Conservation (phyloP, 2,113 vertebrate genomes). For the Trogon surrucura region DNA sequence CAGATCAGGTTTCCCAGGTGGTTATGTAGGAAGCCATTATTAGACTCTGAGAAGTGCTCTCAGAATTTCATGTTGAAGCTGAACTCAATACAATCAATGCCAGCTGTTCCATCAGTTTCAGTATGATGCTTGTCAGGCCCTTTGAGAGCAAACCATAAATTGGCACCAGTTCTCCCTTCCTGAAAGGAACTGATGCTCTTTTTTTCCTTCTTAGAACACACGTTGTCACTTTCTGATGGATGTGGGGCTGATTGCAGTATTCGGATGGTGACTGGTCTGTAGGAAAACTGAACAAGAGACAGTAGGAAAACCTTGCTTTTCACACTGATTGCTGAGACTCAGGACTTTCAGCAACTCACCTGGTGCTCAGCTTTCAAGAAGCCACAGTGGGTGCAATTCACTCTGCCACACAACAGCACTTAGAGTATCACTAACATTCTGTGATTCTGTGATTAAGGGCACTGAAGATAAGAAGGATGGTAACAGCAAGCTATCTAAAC, state of each 20-base stretch:
- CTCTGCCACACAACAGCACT: not conserved
- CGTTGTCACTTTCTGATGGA: not conserved
- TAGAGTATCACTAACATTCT: not conserved
- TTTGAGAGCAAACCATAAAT: conserved; percentile 8
- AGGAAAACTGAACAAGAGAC: not conserved
- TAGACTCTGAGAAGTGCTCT: not conserved
- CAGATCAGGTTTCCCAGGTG: not conserved
- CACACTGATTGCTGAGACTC: not conserved
- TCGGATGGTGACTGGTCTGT: not conserved
- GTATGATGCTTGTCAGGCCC: not conserved
- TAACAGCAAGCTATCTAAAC: not conserved
- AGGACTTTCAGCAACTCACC: not conserved
- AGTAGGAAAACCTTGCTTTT: not conserved
- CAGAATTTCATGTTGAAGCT: not conserved
- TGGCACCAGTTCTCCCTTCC: not conserved
- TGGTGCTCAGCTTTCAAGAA: not conserved
- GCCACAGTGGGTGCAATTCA: not conserved
- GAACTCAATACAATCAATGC: conserved; percentile 7
- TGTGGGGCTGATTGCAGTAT: not conserved
- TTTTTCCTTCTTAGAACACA: not conserved
- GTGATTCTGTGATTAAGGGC: no score
- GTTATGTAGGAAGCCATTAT: not conserved
- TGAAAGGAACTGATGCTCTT: not conserved
- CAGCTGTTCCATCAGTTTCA: conserved; percentile 30
- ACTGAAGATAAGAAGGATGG: not conserved